phyloP scores from a whole-genome alignment of 2,888 invertebrate genomes.

The Pristionchus arcanus region DNA sequence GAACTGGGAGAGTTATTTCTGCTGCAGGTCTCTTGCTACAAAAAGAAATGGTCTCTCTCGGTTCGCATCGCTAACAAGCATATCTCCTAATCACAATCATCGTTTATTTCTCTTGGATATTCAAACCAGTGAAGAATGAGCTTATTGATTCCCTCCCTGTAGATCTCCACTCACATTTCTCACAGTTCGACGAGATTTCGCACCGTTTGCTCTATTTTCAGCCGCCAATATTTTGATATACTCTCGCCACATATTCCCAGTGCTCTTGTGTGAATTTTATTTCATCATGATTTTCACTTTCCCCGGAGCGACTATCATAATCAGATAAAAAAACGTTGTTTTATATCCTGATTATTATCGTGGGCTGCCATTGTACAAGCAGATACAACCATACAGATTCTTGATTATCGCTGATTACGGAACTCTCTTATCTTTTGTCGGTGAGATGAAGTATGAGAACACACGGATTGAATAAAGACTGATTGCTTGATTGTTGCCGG shows the following conservation, averaged over 20 bases:
- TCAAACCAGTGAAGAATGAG: neutral
- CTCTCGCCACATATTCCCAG: neutral
- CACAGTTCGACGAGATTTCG: conserved; percentile 4
- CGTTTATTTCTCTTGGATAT: neutral
- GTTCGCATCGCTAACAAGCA: neutral
- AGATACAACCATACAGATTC: neutral
- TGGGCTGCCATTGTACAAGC: neutral
- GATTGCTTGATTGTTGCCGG: conserved; percentile 2
- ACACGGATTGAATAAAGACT: neutral
- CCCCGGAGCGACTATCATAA: neutral
- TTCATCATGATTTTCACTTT: neutral
- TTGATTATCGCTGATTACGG: neutral
- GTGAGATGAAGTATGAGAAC: neutral
- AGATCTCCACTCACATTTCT: neutral
- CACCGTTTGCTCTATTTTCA: neutral
- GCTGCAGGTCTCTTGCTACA: neutral
- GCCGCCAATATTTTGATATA: neutral
- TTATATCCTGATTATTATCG: conserved; percentile 1
- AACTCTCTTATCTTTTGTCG: too few relatives aligned
- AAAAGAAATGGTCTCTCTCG: conserved; percentile 9
- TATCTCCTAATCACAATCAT: conserved; percentile 27
- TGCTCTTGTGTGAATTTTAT: neutral
- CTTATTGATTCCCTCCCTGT: conserved; percentile 5
- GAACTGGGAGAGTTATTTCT: conserved; percentile 9
- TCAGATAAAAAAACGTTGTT: neutral